A percentile compares a stretch with the other conserved stretches of the same genome.
Evolutionary conservation across 2,888 invertebrate species (phyloP).

Genomic region (Patella pellucida): DNA sequence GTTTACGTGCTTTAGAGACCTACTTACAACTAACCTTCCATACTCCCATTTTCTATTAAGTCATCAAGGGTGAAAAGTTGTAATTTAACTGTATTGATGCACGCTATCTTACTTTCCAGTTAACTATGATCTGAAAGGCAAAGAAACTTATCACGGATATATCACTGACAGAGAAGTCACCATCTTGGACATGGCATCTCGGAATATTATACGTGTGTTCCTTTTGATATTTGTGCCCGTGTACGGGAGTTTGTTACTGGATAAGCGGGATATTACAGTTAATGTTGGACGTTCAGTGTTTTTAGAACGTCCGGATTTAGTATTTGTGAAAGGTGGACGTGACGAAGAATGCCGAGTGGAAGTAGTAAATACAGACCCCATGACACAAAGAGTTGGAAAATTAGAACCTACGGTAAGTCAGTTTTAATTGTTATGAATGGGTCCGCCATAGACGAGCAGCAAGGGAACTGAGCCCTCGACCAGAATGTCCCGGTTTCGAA

Average conservation of each 20-base stretch:
- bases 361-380: constrained; percentile 67
- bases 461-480: neutral
- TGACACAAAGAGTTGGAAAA: constrained; percentile 67
- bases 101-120: too few species aligned
- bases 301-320: constrained; percentile 59
- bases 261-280: constrained; percentile 56
- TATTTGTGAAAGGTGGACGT: constrained; percentile 42
- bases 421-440: neutral
- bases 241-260: constrained; percentile 45
- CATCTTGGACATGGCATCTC: neutral
- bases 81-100: too few species aligned
- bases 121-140: too few species aligned
- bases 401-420: constrained; percentile 66
- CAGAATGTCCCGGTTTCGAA: too few species aligned
- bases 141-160: too few species aligned
- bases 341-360: constrained; percentile 66
- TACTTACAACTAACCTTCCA: too few species aligned
- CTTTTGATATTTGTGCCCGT: constrained; percentile 12
- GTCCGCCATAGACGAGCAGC: neutral
- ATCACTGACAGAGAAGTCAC: too few species aligned
- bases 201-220: constrained; percentile 4
- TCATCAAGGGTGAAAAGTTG: too few species aligned
- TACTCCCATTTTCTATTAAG: too few species aligned
- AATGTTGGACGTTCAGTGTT: constrained; percentile 60
- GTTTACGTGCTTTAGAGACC: too few species aligned